Base-by-base conservation (phyloP, 2,888 invertebrate genomes). In the Endomychus coccineus region DNA sequence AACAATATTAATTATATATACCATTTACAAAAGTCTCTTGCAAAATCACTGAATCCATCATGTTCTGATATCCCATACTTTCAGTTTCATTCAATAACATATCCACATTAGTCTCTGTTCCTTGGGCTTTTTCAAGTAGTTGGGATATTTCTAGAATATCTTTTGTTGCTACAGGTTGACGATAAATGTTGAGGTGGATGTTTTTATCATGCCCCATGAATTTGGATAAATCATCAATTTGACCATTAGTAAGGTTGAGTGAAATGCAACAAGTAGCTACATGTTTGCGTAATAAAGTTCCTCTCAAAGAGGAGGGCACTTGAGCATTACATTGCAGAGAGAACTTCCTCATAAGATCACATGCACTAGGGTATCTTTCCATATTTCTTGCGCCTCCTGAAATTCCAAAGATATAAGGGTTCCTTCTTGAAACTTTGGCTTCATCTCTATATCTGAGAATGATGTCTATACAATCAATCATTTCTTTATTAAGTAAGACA, bases 281-380 rank as follows among this genome's bases (percentile, higher is more conserved):
- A 24, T 36, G 36, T 10, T 36, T 36, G 3, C 36, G 14, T 12
- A 25, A 24, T 9, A 19, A 13, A 16, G 36, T 36, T 10, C 24
- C 36, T 14, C 30, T 16, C 24, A 36, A 24, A 9, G 22, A 24
- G 3, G 16, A 12, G 2, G 36, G 36, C n/a, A 16, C 10, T 3
- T 29, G 4, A 15, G 36, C 36, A 3, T 9, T 10, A 27, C 33
- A 40, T 3, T 45, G 14, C 1, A 44, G 14, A 3, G 44, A 16
- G 3, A 47, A 38, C 13, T 25, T 25, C 12, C 44, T 9, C 16
- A 50, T 36, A 3, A 51, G 39, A 6, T 45, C 45, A 9, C 39
- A 36, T 14, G 45, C 50, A 11, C 37, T 42, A 7, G 50, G 36
- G 15, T 40, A 39, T 10, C 43, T 17, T 35, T 53, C 51, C 1